Evolutionary conservation across 64 coral and sea anemone species (phyloP), one percentile per base, ranked within the genome.

Genomic region (Anthopleura sola): DNA sequence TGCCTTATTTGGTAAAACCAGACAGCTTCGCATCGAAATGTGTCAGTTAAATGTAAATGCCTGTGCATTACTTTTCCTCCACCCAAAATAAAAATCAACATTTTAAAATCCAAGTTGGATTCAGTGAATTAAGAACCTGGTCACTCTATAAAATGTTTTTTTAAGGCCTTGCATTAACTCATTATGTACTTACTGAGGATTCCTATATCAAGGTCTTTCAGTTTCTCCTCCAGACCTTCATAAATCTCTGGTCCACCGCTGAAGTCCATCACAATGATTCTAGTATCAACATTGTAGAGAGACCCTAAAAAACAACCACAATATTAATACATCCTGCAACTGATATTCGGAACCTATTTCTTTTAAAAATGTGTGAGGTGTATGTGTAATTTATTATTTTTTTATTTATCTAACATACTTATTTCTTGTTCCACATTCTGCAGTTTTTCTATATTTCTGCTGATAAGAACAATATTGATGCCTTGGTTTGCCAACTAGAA

Each of bases 131-230:
- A 44, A 44, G 40, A 44, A 8, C 40, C 9, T n/a, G n/a, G n/a
- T 8, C 40, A 44, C 40, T 44, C 40, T 44, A 44, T 44, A 8
- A 44, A 44, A 44, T 8, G 4, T 8, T 44, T 8, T 44, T 44
- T 44, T 44, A n/a, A n/a, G 40, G 9, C 40, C 40, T 69, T 13
- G 31, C 10, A 32, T 32, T 71, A 32, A 31, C 28, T 34, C 0
- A 36, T 17, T 32, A n/a, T 32, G n/a, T 20, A 54, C 84, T 86
- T 33, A 91, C 89, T 76, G 53, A 97, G 82, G 36, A 92, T 97
- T 44, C 94, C 94, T 89, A 93, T 97, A n/a, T 97, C 94, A 75
- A 97, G 49, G 23, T 82, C 90, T 36, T 86, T 66, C 16, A 97
- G 80, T 55, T 92, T 84, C 2, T 87, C 90, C 47, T 85, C 90